Percentiles rank a stretch among this genome's conserved stretches.
Conservation (phyloP, 2,888 invertebrate genomes). For the Dasypogon diadema region DNA sequence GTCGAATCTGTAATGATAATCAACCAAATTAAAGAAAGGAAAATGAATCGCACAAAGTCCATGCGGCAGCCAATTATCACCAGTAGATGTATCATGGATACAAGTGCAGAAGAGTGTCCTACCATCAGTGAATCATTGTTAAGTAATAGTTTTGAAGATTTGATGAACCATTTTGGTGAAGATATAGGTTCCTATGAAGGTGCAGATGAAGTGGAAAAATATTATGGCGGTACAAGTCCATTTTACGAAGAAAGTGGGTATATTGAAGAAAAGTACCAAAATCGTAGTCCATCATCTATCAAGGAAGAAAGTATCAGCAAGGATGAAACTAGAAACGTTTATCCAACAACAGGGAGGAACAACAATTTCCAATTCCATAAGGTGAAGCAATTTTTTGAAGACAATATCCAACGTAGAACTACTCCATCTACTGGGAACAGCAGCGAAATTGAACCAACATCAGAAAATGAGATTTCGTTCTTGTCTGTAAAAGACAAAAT, state of each 20-base stretch:
- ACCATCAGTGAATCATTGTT: too few relatives aligned
- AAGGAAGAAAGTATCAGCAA: not conserved
- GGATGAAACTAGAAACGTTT: too few relatives aligned
- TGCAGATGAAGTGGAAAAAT: not conserved
- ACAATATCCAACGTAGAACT: not conserved
- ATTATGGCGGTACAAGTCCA: not conserved
- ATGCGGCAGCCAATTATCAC: too few relatives aligned
- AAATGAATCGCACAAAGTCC: too few relatives aligned
- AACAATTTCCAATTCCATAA: conserved; percentile 8
- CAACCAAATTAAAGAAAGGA: too few relatives aligned
- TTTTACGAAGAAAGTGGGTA: too few relatives aligned
- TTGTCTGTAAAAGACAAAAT: not conserved
- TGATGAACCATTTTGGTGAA: conserved; percentile 64
- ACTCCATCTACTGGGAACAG: not conserved
- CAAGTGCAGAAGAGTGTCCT: not conserved
- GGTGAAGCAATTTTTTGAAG: not conserved
- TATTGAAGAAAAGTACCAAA: not conserved
- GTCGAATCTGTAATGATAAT: not conserved
- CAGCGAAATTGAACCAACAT: not conserved
- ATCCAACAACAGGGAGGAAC: too few relatives aligned
- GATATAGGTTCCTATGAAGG: conserved; percentile 56
- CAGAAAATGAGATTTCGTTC: not conserved
- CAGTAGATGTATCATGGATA: too few relatives aligned
- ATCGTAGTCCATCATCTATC: not conserved
- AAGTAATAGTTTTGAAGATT: conserved; percentile 61